Base-by-base conservation (phyloP, 64 coral and sea anemone species). In the Pocillopora damicornis region DNA sequence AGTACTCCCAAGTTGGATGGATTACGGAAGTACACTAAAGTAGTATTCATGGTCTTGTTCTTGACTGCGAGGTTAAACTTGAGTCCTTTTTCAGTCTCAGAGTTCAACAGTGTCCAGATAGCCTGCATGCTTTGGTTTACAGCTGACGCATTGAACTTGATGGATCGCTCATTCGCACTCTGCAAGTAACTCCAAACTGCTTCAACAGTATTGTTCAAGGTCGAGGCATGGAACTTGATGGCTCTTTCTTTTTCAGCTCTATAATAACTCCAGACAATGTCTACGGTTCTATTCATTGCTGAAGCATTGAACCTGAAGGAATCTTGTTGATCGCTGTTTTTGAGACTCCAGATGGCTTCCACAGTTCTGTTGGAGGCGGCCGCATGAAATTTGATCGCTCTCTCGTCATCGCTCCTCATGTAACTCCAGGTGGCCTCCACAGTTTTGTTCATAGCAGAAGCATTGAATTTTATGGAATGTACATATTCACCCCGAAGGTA, bases 41-140 rank as follows among this genome's bases (percentile, higher is more conserved):
- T 88, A 26, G 84, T 67, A 71, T 90, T 76, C 58, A 69, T 74
- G 34, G 88, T 90, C 82, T 88, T 96, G 64, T 86, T 92, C 78
- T 93, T 77, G 20, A 93, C 77, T 73, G 94, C 89, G 37, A 86
- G 26, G 63, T 88, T 96, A 73, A 96, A 96, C 75, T 90, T 92
- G 25, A 96, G 60, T 60, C 91, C 91, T 58, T 93, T 92, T 42
- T 87, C 75, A 1, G 83, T 42, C n/a, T 26, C 45, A 45, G 3
- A 37, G 76, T 16, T 90, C 37, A 89, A 79, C 37, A 71, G 73
- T 20, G 75, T 60, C 79, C 57, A 87, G 67, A 79, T 61, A 37
- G 76, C 83, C 20, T 76, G 87, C 80, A 86, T 42, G 22, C 17
- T 92, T 81, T 89, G 92, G 75, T 91, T 91, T 16, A 92, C 37